A percentile compares a stretch with the other conserved stretches of the same genome.
Evolutionary conservation across 1,140 invertebrate genomes (phyloP).

Genomic region (Probaryconus sp.): DNA sequence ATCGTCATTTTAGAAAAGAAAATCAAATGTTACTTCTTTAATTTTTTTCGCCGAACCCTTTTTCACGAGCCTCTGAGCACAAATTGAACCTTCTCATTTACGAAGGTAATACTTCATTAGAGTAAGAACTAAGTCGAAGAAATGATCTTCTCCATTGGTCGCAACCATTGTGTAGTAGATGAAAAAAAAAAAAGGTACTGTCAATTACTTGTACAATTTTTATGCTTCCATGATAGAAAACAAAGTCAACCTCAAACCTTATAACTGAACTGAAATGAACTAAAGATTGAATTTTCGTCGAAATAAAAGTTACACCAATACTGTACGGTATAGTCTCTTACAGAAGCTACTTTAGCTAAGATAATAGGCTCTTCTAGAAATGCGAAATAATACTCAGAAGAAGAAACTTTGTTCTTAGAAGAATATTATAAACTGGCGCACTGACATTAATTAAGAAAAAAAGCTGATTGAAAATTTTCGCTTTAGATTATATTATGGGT

Average conservation of each 20-base stretch:
- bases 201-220: constrained; percentile 9
- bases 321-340: neutral
- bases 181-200: constrained; percentile 2
- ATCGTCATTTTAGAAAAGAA: too few relatives aligned
- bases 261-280: constrained; percentile 11
- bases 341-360: neutral
- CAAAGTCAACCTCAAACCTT: constrained; percentile 6
- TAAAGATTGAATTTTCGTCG: constrained; percentile 12
- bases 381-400: neutral
- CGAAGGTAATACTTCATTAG: constrained; percentile 27
- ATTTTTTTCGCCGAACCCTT: too few relatives aligned
- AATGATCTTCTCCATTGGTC: constrained; percentile 25
- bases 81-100: constrained; percentile 5
- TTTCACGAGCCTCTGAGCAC: too few relatives aligned
- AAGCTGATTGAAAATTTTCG: too few relatives aligned
- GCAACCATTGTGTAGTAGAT: neutral
- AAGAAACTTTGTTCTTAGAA: neutral
- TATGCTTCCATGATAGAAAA: constrained; percentile 16
- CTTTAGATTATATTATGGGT: too few relatives aligned
- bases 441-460: too few relatives aligned
- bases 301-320: constrained; percentile 9
- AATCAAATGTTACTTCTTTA: too few relatives aligned
- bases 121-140: constrained; percentile 20
- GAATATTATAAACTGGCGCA: too few relatives aligned
- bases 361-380: constrained; percentile 3